Conservation (phyloP, 2,888 invertebrate species). For the Cenopis cana region DNA sequence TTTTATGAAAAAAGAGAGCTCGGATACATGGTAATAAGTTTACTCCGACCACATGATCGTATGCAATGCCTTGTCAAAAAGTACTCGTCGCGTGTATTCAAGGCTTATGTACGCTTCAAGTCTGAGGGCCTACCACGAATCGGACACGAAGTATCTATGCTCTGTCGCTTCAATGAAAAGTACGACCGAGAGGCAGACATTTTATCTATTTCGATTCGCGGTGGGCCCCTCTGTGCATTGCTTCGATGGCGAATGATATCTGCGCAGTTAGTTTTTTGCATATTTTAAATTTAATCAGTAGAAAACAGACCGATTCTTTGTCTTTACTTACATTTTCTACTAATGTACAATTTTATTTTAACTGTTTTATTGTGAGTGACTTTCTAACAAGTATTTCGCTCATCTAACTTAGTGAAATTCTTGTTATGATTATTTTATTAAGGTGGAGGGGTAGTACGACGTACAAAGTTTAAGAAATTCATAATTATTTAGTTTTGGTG, state of each 20-base stretch:
- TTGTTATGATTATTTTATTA: slow-evolving; percentile 11
- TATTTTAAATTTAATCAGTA: slow-evolving; percentile 54
- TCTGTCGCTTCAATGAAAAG: too few relatives aligned
- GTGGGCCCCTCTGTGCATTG: slow-evolving; percentile 54
- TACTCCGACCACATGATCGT: too few relatives aligned
- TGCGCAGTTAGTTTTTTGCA: slow-evolving; percentile 60
- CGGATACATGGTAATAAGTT: too few relatives aligned
- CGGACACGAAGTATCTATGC: too few relatives aligned
- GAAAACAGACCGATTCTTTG: slow-evolving; percentile 45
- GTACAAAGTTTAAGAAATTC: slow-evolving; percentile 2
- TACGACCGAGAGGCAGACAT: too few relatives aligned
- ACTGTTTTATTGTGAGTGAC: slow-evolving; percentile 47
- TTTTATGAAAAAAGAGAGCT: too few relatives aligned
- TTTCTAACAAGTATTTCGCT: slow-evolving; percentile 48
- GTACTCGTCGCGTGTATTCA: neutral
- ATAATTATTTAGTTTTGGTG: slow-evolving; percentile 15
- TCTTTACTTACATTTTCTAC: slow-evolving; percentile 57
- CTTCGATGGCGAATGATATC: slow-evolving; percentile 72
- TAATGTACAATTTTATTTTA: slow-evolving; percentile 55
- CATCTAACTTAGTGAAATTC: slow-evolving; percentile 3
- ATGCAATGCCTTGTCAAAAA: neutral
- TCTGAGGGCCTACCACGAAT: slow-evolving; percentile 36
- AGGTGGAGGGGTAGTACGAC: slow-evolving; percentile 34
- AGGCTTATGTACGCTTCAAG: slow-evolving; percentile 51
- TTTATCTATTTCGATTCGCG: too few relatives aligned